Evolutionary conservation across 2,797 vertebrate species (phyloP), one percentile per base, ranked within the genome.

Genomic region (Leucoraja ocellata): DNA sequence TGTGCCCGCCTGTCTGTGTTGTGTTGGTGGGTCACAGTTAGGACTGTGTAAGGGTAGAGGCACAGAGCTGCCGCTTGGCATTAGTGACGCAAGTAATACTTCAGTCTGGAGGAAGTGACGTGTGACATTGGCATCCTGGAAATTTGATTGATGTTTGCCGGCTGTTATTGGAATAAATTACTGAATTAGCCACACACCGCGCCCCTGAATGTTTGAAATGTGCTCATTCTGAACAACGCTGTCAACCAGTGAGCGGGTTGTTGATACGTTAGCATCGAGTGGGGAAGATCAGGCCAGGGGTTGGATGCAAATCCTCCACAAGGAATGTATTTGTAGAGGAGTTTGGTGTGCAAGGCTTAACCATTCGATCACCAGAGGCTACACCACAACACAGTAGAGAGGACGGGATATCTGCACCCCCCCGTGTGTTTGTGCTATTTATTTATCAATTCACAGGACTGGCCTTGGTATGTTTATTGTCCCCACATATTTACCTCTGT

Each of bases 91-190:
- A 4, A 74, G 25, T n/a, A 14, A 74, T 10, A 58, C 23, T 39
- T 74, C 71, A 6, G 21, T 68, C 23, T 73, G 90, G 68, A 28
- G 90, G 5, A 28, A 11, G n/a, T 71, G 86, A 32, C 28, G n/a
- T 88, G 36, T 91, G 68, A 39, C 23, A 13, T 91, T 91, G 90
- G 13, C 90, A 92, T 76, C 90, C 71, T 73, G 36, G 54, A 10
- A 46, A 25, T 28, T 71, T 28, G 71, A 92, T 54, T 74, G 68
- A 91, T 92, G 71, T 54, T 46, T 92, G 36, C 39, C 36, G 23
- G 71, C 25, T 46, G 63, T 46, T 76, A 76, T 25, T 74, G n/a
- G 32, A 91, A 36, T 54, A 74, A 92, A 25, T 54, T 28, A 74
- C 68, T 92, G 90, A 54, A 92, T 92, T 91, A 71, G 16, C 88